Percentiles rank a stretch among this genome's conserved stretches.
These are phyloP conservation scores for Podotricha telesiphe DNA, from an alignment of 2,888 invertebrate genomes.

Conservation along the genomic window DNA sequence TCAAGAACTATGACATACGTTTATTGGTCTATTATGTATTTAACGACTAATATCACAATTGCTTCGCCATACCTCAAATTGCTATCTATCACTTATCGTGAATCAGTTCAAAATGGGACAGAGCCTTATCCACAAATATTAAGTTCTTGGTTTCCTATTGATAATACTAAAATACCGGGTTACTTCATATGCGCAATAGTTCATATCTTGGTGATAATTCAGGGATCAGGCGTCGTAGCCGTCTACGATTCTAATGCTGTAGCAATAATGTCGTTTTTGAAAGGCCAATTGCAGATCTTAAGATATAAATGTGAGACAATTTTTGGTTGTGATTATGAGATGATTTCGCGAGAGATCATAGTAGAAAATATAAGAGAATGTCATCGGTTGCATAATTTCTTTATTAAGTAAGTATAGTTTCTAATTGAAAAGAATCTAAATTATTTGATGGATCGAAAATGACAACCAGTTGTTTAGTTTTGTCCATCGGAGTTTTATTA, in stretches of 20 bases:
- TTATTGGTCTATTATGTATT: constrained; percentile 57
- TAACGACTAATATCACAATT: constrained; percentile 54
- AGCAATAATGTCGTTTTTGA: constrained; percentile 63
- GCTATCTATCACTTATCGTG: constrained; percentile 51
- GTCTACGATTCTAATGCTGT: constrained; percentile 61
- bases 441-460: not conserved
- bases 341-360: constrained; percentile 44
- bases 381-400: constrained; percentile 60
- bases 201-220: constrained; percentile 55
- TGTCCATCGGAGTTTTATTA: too few species aligned
- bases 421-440: too few species aligned
- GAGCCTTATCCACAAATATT: constrained; percentile 63
- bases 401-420: constrained; percentile 56
- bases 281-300: constrained; percentile 63
- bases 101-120: constrained; percentile 52
- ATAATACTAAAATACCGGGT: constrained; percentile 61
- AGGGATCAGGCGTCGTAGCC: constrained; percentile 59
- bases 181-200: constrained; percentile 54
- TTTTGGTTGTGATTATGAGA: constrained; percentile 49
- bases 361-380: constrained; percentile 60
- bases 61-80: constrained; percentile 57
- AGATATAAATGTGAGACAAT: constrained; percentile 54
- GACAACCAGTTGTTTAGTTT: too few species aligned
- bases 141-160: constrained; percentile 69
- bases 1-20: constrained; percentile 58